Evolutionary conservation across 2,888 invertebrate species (phyloP).

Genomic region (Oscheius sp.): DNA sequence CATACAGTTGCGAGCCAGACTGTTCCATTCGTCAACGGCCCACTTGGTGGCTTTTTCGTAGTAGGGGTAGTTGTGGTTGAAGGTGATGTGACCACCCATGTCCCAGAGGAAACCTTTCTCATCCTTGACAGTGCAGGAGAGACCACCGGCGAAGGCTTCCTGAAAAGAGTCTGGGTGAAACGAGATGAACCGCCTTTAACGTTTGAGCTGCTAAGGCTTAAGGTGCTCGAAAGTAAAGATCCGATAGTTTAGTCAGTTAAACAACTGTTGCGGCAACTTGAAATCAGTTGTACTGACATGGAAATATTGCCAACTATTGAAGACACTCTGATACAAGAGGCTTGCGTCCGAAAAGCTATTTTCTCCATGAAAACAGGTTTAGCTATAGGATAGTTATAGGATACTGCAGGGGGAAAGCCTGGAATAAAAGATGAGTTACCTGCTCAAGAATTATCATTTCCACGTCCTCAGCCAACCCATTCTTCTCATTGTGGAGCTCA

Average conservation of each 20-base stretch:
- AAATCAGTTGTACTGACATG: no score
- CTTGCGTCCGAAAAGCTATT: no score
- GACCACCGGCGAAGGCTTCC: conserved; percentile 66
- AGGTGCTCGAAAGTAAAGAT: no score
- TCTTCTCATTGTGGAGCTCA: conserved; percentile 62
- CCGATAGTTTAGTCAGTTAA: no score
- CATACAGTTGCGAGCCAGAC: conserved; percentile 69
- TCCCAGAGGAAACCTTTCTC: conserved; percentile 73
- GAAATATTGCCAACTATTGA: no score
- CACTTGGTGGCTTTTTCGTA: conserved; percentile 71
- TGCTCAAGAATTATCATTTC: conserved; percentile 68
- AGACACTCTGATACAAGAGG: no score
- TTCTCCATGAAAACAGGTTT: no score
- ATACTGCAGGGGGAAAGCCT: no score
- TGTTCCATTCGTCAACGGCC: conserved; percentile 73
- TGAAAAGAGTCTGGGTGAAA: conserved; percentile 28
- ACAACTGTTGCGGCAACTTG: no score
- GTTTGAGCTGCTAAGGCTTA: no score
- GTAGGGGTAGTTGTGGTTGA: conserved; percentile 72
- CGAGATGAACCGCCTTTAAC: no score
- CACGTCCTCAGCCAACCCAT: conserved; percentile 56
- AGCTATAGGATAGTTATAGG: no score
- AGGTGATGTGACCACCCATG: conserved; percentile 73
- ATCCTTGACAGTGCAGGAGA: conserved; percentile 70
- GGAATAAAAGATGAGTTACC: conserved; percentile 38